Base-by-base conservation (phyloP, 2,888 invertebrate species). In the Crocallis elinguaria region DNA sequence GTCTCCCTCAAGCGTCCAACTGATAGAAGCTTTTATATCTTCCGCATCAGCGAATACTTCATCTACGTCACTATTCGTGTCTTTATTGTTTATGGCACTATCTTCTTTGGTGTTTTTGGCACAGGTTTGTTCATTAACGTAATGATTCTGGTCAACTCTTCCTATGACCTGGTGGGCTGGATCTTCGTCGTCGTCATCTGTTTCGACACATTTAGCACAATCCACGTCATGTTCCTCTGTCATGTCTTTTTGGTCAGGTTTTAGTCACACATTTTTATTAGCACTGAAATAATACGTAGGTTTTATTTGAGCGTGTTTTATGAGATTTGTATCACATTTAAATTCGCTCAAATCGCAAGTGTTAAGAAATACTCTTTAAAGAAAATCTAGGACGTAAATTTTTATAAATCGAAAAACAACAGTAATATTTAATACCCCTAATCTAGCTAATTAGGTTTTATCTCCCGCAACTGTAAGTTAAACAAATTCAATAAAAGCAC, bases 1-100 rank as follows among this genome's bases (percentile, higher is more conserved):
- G 60, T 64, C 81, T 30, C 84, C 86, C 60, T 92, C 85, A 49
- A 85, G 75, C 8, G 82, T 87, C 86, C 92, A 92, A 56, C 74
- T 77, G 53, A 88, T 70, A 39, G 55, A 60, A 14, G 67, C 62
- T 60, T 58, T 66, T 49, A 63, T 55, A 29, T 55, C 51, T 55
- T 59, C 62, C 36, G 44, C 64, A 56, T 67, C 53, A 8, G 33
- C 53, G 23, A 23, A 45, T 33, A 62, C 66, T 11, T 66, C 70
- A 17, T 48, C 45, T 68, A 48, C 43, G 39, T 39, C 45, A 44
- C 46, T 39, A 35, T 32, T 38, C 11, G 16, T 49, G 57, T 65
- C 73, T 44, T 70, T 65, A 50, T 71, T 64, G 53, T 68, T 64
- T 76, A 78, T 79, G 74, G 78, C 82, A 85, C 79, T 78, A 53